Percentiles rank a stretch among this genome's conserved stretches.
These are phyloP conservation scores for Xestia c-nigrum DNA, from an alignment of 2,888 invertebrate genomes.

Conservation along the genomic window DNA sequence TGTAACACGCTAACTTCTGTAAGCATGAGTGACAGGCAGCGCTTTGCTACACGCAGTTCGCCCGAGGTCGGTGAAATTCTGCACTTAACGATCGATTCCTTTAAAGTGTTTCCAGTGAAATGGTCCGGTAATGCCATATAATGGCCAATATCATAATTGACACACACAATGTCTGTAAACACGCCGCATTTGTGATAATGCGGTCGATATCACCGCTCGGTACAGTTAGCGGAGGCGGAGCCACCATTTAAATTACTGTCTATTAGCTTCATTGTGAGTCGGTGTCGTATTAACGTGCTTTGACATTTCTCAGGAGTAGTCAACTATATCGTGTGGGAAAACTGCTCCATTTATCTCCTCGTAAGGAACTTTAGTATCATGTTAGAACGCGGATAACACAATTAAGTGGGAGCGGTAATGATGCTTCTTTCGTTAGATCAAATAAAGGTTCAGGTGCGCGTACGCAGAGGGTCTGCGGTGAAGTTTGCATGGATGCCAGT, in stretches of 20 bases:
- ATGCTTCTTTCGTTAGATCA: constrained; percentile 59
- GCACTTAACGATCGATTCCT: constrained; percentile 73
- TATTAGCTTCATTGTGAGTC: constrained; percentile 62
- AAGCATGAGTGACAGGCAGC: constrained; percentile 80
- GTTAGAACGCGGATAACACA: constrained; percentile 59
- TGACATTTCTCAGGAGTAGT: constrained; percentile 62
- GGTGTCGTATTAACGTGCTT: constrained; percentile 52
- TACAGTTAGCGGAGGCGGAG: constrained; percentile 66
- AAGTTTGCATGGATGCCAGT: constrained; percentile 57
- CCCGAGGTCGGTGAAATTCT: constrained; percentile 76
- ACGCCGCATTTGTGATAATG: constrained; percentile 69
- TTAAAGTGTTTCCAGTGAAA: constrained; percentile 78
- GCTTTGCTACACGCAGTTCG: constrained; percentile 67
- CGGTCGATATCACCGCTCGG: constrained; percentile 60
- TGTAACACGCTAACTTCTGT: constrained; percentile 76
- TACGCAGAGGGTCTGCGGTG: constrained; percentile 35
- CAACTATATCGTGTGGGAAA: constrained; percentile 60
- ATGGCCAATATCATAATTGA: constrained; percentile 76
- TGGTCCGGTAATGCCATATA: constrained; percentile 74
- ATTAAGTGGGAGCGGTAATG: constrained; percentile 52
- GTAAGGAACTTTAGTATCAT: constrained; percentile 50
- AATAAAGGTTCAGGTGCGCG: constrained; percentile 35
- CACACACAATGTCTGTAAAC: constrained; percentile 71
- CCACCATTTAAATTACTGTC: constrained; percentile 65
- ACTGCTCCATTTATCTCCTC: constrained; percentile 47